These are phyloP conservation scores for Rhinogobius similis DNA, from an alignment of 2,113 vertebrate species.

Conservation along the genomic window DNA sequence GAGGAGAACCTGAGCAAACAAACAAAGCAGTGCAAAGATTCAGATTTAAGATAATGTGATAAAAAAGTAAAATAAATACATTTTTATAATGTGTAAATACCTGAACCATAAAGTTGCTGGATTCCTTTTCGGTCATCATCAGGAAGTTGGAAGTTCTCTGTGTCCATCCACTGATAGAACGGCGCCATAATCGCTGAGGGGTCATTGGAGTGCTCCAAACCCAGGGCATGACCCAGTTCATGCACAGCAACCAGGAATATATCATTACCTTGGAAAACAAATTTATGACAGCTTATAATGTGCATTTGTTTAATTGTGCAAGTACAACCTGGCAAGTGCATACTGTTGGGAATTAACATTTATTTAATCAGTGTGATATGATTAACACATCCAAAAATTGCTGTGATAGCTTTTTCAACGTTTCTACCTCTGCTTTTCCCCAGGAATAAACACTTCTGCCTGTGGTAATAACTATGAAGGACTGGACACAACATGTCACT, in stretches of 20 bases:
- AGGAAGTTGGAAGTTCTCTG: constrained; percentile 84
- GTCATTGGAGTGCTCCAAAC: constrained; percentile 89
- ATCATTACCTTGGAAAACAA: constrained; percentile 80
- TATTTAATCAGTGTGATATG: neutral
- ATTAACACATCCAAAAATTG: constrained; percentile 9
- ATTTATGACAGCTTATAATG: too few species aligned
- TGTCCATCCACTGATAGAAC: constrained; percentile 96
- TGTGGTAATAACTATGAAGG: neutral
- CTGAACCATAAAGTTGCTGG: constrained; percentile 85
- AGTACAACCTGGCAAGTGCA: neutral
- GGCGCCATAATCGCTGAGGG: constrained; percentile 93
- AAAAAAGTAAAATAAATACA: too few species aligned
- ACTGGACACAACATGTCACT: neutral
- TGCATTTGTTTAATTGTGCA: neutral
- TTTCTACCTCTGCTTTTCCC: constrained; percentile 9
- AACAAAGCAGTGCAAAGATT: neutral
- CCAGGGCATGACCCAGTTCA: constrained; percentile 88
- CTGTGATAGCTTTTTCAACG: constrained; percentile 25
- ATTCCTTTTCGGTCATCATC: constrained; percentile 87
- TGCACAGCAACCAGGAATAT: constrained; percentile 90
- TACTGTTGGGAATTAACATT: neutral
- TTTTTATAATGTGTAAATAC: neutral
- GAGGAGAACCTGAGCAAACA: constrained; percentile 68
- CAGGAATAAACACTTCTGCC: constrained; percentile 28
- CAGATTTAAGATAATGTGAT: neutral